Conservation (phyloP, 2,888 invertebrate genomes). For the Schizaphis graminum region DNA sequence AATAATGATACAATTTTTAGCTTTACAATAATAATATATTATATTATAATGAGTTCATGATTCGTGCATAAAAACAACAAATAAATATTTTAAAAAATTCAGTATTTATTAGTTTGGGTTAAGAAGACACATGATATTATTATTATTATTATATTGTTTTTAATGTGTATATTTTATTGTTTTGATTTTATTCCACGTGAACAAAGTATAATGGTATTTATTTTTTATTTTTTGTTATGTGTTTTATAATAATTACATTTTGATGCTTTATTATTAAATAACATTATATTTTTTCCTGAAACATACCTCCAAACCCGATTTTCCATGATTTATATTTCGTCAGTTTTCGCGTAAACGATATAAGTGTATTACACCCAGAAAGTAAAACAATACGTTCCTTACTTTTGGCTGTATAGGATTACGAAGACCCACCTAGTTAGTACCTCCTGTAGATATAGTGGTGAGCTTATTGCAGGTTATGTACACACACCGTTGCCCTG, state of each 20-base stretch:
- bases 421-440: constrained; percentile 30
- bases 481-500: background rate
- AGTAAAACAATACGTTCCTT: background rate
- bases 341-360: background rate
- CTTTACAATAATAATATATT: background rate
- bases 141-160: constrained; percentile 20
- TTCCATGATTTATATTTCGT: too few species aligned
- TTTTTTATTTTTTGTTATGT: constrained; percentile 25
- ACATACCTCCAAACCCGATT: background rate
- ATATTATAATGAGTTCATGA: background rate
- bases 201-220: constrained; percentile 51
- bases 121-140: constrained; percentile 28
- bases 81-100: background rate
- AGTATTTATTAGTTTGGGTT: constrained; percentile 58
- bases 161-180: constrained; percentile 58
- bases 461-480: background rate
- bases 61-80: background rate
- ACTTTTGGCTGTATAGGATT: background rate
- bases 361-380: background rate
- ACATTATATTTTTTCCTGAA: background rate
- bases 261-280: constrained; percentile 42
- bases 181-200: constrained; percentile 63
- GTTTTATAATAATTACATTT: constrained; percentile 49
- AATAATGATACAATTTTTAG: background rate
- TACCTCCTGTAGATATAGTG: background rate